Percentiles rank a stretch among this genome's conserved stretches.
phyloP scores from a whole-genome alignment of 2,797 vertebrate species.

The Poeciliopsis paucimaculata region DNA sequence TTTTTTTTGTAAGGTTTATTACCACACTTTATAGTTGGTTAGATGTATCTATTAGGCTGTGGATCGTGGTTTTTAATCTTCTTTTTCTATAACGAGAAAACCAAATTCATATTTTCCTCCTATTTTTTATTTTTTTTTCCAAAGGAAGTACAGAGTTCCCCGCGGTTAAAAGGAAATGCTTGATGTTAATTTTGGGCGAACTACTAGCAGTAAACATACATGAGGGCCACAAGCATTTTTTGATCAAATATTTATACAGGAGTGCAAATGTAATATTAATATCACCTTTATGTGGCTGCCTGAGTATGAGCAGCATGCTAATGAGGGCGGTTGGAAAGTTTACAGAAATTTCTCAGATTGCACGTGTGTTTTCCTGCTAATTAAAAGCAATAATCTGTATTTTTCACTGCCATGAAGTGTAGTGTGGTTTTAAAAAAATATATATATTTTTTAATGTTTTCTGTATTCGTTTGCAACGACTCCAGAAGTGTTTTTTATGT shows the following conservation, averaged over 20 bases:
- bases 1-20: slow-evolving; percentile 22
- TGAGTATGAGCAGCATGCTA: slow-evolving; percentile 70
- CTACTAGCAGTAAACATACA: slow-evolving; percentile 76
- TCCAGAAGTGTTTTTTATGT: slow-evolving; percentile 13
- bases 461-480: neutral
- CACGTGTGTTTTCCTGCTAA: slow-evolving; percentile 20
- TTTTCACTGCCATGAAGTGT: slow-evolving; percentile 21
- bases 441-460: too few species aligned
- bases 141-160: slow-evolving; percentile 66
- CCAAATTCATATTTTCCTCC: slow-evolving; percentile 51
- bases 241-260: slow-evolving; percentile 80
- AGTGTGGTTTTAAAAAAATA: neutral
- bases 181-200: slow-evolving; percentile 76
- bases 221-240: slow-evolving; percentile 66
- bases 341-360: slow-evolving; percentile 44
- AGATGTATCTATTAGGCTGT: slow-evolving; percentile 40
- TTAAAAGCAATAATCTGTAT: slow-evolving; percentile 28
- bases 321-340: slow-evolving; percentile 58
- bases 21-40: slow-evolving; percentile 2
- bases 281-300: slow-evolving; percentile 75
- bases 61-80: neutral
- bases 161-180: slow-evolving; percentile 70
- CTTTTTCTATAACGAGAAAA: slow-evolving; percentile 53
- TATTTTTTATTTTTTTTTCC: slow-evolving; percentile 44
- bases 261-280: slow-evolving; percentile 80